These are phyloP conservation scores for Dufourea novaeangliae DNA, from an alignment of 1,140 invertebrate genomes.

Conservation along the genomic window DNA sequence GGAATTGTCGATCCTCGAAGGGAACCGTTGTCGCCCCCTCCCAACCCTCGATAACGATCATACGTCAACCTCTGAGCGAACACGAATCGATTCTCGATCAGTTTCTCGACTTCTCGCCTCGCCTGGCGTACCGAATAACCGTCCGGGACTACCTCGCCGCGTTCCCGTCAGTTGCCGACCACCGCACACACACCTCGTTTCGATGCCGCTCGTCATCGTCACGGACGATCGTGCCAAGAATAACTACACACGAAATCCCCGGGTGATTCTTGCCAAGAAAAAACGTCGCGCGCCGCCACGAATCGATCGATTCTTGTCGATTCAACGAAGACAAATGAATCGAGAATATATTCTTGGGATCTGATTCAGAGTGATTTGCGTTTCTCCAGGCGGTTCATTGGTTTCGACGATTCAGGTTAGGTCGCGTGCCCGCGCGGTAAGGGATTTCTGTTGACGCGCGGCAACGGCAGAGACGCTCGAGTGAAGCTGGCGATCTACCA, in stretches of 20 bases:
- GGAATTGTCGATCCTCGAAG: too few species aligned
- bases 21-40: too few species aligned
- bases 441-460: background rate
- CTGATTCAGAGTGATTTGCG: background rate
- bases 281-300: constrained; percentile 15
- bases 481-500: constrained; percentile 39
- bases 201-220: constrained; percentile 44
- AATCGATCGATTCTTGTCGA: background rate
- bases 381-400: background rate
- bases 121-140: constrained; percentile 48
- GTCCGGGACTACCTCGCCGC: constrained; percentile 29
- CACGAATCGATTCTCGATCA: constrained; percentile 1
- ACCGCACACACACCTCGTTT: constrained; percentile 41
- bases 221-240: constrained; percentile 60
- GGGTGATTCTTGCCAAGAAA: constrained; percentile 54
- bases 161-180: constrained; percentile 22
- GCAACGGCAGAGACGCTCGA: constrained; percentile 17
- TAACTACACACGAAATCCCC: constrained; percentile 46
- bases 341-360: too few species aligned
- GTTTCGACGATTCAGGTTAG: too few species aligned
- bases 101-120: constrained; percentile 40
- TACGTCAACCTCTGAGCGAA: constrained; percentile 15
- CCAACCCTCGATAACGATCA: background rate
- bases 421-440: too few species aligned
- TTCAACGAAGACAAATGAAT: too few species aligned